Conservation (phyloP, 2,113 vertebrate genomes). For the Labeo catla region DNA sequence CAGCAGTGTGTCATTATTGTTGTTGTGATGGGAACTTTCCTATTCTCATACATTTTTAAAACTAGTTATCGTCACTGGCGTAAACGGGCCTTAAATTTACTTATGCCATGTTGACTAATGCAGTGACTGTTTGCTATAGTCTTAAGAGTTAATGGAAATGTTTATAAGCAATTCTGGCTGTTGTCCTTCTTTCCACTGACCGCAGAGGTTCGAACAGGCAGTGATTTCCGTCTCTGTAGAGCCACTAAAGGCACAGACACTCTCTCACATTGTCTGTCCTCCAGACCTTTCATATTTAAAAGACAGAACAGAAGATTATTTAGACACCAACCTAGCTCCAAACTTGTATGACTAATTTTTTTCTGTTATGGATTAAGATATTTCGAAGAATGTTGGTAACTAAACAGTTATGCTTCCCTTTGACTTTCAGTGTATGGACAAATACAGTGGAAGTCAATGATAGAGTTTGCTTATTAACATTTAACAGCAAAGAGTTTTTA, state of each 20-base stretch:
- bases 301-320: not conserved
- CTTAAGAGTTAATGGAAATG: not conserved
- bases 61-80: no score
- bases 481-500: not conserved
- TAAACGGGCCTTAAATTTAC: not conserved
- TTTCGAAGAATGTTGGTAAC: not conserved
- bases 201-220: constrained; percentile 51
- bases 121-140: not conserved
- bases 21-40: no score
- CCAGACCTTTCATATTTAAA: constrained; percentile 44
- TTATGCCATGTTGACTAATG: not conserved
- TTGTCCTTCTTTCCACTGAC: constrained; percentile 32
- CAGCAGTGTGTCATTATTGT: no score
- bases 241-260: constrained; percentile 44
- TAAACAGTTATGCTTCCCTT: not conserved
- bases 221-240: constrained; percentile 55
- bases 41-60: no score
- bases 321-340: not conserved
- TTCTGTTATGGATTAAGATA: not conserved
- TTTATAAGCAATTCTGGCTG: not conserved
- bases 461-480: not conserved
- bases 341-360: not conserved
- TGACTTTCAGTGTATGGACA: not conserved
- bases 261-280: constrained; percentile 43
- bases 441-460: not conserved